These are phyloP conservation scores for Pseudocheirus occidentalis DNA, from an alignment of 2,797 vertebrate genomes.

Conservation along the genomic window DNA sequence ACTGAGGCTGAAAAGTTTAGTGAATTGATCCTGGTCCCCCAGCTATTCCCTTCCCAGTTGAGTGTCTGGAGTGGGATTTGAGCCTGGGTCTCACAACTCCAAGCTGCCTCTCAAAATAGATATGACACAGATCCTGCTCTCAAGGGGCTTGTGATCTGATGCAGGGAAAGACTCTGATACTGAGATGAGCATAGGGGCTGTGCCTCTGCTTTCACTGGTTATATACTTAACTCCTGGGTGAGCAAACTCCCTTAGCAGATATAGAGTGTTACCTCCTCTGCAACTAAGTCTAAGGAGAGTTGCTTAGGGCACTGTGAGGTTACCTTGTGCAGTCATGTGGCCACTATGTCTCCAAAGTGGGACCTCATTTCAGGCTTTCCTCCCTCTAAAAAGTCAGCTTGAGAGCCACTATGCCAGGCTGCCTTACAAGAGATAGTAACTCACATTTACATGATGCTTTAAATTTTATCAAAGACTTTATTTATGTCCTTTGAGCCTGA, in stretches of 20 bases:
- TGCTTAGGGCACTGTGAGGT: not conserved
- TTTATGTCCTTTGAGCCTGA: not conserved
- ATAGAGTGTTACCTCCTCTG: not conserved
- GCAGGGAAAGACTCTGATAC: not conserved
- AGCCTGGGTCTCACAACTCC: not conserved
- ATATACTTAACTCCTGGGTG: not conserved
- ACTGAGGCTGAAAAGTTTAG: not conserved
- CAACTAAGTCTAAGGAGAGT: not conserved
- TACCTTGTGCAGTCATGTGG: not conserved
- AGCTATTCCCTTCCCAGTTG: too few species aligned
- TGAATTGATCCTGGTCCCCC: not conserved
- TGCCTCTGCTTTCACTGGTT: not conserved
- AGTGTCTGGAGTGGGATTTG: not conserved
- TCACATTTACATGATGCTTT: not conserved
- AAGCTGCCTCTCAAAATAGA: not conserved
- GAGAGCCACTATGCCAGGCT: not conserved
- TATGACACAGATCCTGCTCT: not conserved
- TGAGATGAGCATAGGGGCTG: not conserved
- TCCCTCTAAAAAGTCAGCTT: not conserved
- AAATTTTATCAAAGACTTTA: not conserved
- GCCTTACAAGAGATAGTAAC: not conserved
- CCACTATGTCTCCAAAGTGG: not conserved
- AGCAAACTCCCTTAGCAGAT: not conserved
- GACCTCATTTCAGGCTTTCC: not conserved
- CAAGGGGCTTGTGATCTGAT: not conserved